Evolutionary conservation across 1,140 invertebrate genomes (phyloP).

Genomic region (Antheraea mylitta): DNA sequence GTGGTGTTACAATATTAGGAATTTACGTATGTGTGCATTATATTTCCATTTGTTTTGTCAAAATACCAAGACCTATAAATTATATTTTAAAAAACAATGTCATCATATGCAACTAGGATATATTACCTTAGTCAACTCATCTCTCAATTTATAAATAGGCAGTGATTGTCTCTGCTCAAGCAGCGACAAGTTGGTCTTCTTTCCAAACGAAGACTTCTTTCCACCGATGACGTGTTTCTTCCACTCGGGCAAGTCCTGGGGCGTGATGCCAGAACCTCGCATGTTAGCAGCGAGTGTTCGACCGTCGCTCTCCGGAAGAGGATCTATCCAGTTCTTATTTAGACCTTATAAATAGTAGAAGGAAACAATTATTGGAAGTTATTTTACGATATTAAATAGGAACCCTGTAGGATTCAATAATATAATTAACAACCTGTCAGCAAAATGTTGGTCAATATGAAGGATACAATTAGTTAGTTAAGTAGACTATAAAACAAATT

Average conservation of each 20-base stretch:
- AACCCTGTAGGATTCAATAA: no score
- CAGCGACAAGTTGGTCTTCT: slow-evolving; percentile 97
- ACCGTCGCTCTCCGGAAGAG: slow-evolving; percentile 90
- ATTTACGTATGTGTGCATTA: no score
- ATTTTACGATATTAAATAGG: background rate
- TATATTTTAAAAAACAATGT: no score
- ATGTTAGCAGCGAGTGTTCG: slow-evolving; percentile 87
- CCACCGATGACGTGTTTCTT: slow-evolving; percentile 99
- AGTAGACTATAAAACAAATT: no score
- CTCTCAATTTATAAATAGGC: slow-evolving; percentile 97
- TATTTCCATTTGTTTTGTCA: no score
- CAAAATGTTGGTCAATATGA: no score
- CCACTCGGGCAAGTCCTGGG: slow-evolving; percentile 98
- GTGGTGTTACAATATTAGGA: no score
- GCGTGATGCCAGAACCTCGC: slow-evolving; percentile 89
- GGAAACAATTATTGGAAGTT: no score
- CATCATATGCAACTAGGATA: background rate
- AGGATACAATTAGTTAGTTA: no score
- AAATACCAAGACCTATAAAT: no score
- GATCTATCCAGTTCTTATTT: slow-evolving; percentile 98
- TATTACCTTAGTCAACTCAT: slow-evolving; percentile 93
- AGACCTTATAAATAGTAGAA: slow-evolving; percentile 68
- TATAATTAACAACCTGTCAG: no score
- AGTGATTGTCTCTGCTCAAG: slow-evolving; percentile 97
- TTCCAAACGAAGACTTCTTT: slow-evolving; percentile 98